Percentiles rank a stretch among this genome's conserved stretches.
Evolutionary conservation across 2,888 invertebrate species (phyloP).

Genomic region (Agonum fuliginosum): DNA sequence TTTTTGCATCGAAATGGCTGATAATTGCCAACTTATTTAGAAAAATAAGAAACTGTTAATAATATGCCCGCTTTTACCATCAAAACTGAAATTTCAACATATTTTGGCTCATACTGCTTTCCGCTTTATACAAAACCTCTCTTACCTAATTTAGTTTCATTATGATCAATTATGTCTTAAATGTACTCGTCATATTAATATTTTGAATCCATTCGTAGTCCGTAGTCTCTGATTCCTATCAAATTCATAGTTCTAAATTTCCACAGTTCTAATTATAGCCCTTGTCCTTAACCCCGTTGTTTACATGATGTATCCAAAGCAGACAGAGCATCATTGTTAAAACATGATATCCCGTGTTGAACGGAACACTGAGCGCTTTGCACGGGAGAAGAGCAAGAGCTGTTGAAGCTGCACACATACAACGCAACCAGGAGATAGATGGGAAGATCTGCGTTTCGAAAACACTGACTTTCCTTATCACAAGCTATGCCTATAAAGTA

Average conservation of each 20-base stretch:
- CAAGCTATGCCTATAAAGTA: slow-evolving; percentile 48
- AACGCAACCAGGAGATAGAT: slow-evolving; percentile 1
- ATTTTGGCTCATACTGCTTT: too few species aligned
- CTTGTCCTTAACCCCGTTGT: background rate
- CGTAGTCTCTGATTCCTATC: too few species aligned
- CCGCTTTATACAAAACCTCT: too few species aligned
- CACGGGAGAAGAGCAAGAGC: background rate
- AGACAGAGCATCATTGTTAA: slow-evolving; percentile 6
- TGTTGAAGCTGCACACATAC: background rate
- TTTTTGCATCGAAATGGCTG: too few species aligned
- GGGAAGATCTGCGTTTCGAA: slow-evolving; percentile 23
- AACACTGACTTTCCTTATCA: slow-evolving; percentile 38
- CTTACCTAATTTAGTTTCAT: too few species aligned
- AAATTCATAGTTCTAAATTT: background rate
- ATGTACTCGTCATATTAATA: too few species aligned
- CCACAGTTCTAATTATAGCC: background rate
- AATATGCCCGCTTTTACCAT: too few species aligned
- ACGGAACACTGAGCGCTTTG: background rate
- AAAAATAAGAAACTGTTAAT: too few species aligned
- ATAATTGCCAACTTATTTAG: too few species aligned
- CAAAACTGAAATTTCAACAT: too few species aligned
- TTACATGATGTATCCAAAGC: background rate
- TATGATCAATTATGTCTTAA: too few species aligned
- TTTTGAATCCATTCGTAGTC: too few species aligned
- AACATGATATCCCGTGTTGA: background rate